phyloP scores from a whole-genome alignment of 2,113 vertebrate genomes.

The Diglossa brunneiventris region DNA sequence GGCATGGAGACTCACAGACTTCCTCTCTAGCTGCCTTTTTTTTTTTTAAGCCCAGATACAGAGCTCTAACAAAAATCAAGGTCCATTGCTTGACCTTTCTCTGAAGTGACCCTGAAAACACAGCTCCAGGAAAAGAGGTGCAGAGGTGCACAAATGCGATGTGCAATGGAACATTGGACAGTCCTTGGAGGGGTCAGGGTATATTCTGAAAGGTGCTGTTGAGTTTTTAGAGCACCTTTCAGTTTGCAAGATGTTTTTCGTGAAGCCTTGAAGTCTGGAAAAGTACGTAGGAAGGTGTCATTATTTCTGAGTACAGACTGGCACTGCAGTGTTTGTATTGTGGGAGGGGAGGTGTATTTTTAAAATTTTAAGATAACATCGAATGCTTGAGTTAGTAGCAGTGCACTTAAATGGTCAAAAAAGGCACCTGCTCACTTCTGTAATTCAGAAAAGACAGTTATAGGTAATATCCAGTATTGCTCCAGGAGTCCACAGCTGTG shows the following conservation, averaged over 20 bases:
- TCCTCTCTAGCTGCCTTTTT: background rate
- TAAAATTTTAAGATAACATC: background rate
- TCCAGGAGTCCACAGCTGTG: background rate
- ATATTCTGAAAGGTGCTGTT: background rate
- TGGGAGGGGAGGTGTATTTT: background rate
- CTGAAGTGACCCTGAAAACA: background rate
- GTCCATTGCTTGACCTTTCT: background rate
- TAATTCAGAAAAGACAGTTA: background rate
- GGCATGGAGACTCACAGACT: background rate
- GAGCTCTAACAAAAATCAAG: background rate
- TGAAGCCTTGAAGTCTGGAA: background rate
- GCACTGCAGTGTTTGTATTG: background rate
- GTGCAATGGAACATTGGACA: background rate
- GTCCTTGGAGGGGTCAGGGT: background rate
- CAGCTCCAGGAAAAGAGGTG: background rate
- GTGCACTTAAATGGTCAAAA: background rate
- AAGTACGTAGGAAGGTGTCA: background rate
- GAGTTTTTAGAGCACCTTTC: background rate
- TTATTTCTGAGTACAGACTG: background rate
- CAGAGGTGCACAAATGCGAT: background rate
- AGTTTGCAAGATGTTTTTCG: background rate
- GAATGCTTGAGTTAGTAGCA: background rate
- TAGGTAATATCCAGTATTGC: rapidly evolving
- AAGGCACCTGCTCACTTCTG: background rate
- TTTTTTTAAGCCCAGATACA: background rate